Conservation (phyloP, 2,113 vertebrate genomes). For the Periophthalmus modestus region DNA sequence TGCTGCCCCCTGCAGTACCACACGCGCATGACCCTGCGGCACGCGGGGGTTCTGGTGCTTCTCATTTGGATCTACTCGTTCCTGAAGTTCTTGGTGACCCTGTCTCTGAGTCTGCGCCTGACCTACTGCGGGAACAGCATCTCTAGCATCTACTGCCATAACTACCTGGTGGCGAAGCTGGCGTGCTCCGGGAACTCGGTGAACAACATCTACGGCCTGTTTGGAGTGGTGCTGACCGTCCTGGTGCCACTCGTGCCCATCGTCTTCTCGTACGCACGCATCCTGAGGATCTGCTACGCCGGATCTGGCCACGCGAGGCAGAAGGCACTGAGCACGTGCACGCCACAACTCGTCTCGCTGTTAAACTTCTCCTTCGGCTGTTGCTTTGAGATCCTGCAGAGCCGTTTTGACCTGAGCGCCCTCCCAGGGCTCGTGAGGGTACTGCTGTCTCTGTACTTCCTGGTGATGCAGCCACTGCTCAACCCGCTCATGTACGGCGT, state of each 20-base stretch:
- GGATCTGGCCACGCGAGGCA: not conserved
- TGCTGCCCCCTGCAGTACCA: conserved; percentile 27
- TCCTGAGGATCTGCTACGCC: conserved; percentile 1
- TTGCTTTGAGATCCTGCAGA: conserved; percentile 24
- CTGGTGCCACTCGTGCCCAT: conserved; percentile 18
- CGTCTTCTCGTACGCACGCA: conserved; percentile 18
- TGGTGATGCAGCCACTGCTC: conserved; percentile 17
- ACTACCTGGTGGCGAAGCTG: conserved; percentile 29
- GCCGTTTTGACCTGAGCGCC: conserved; percentile 6
- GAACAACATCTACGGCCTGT: conserved; percentile 34
- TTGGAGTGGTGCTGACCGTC: not conserved
- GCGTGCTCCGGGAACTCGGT: conserved; percentile 16
- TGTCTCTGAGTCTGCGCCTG: conserved; percentile 7
- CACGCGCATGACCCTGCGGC: conserved; percentile 4
- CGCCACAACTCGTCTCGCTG: conserved; percentile 28
- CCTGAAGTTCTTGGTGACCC: not conserved
- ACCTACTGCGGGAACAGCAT: conserved; percentile 30
- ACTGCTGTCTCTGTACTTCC: conserved; percentile 12
- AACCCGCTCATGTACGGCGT: conserved; percentile 32
- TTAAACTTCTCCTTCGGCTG: conserved; percentile 27
- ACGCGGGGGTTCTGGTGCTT: not conserved
- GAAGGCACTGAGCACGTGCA: conserved; percentile 41
- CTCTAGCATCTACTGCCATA: conserved; percentile 31
- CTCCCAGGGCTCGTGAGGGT: not conserved
- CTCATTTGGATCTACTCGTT: conserved; percentile 47